A percentile compares a stretch with the other conserved stretches of the same genome.
phyloP scores from a whole-genome alignment of 2,797 vertebrate genomes.

The Macrochelys suwanniensis region DNA sequence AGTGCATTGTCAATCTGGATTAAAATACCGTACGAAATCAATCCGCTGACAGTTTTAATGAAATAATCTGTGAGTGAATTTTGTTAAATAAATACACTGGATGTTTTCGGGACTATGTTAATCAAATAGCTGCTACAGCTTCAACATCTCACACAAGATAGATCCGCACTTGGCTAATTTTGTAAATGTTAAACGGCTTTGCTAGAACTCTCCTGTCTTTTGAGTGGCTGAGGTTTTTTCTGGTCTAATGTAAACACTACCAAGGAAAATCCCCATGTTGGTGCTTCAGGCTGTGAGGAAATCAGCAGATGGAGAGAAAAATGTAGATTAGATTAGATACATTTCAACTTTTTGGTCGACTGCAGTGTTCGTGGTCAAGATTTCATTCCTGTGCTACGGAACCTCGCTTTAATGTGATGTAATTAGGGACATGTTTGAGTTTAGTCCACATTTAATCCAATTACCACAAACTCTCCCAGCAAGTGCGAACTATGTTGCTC shows the following conservation, averaged over 20 bases:
- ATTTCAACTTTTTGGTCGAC: slow-evolving; percentile 13
- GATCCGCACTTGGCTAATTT: slow-evolving; percentile 43
- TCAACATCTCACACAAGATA: not conserved
- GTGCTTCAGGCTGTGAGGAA: slow-evolving; percentile 62
- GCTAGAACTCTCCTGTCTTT: slow-evolving; percentile 43
- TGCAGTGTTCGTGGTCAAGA: not conserved
- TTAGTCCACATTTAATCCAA: slow-evolving; percentile 52
- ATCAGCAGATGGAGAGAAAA: slow-evolving; percentile 64
- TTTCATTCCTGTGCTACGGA: slow-evolving; percentile 47
- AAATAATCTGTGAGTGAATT: slow-evolving; percentile 48
- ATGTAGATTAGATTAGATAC: slow-evolving; percentile 50
- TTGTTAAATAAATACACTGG: slow-evolving; percentile 33
- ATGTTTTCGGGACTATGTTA: not conserved
- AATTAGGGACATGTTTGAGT: slow-evolving; percentile 74
- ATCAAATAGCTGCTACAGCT: slow-evolving; percentile 26
- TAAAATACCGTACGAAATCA: slow-evolving; percentile 7
- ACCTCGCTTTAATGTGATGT: slow-evolving; percentile 48
- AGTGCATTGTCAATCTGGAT: slow-evolving; percentile 16
- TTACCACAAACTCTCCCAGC: slow-evolving; percentile 55
- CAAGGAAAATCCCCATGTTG: slow-evolving; percentile 62
- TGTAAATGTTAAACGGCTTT: slow-evolving; percentile 39
- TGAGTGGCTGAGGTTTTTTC: slow-evolving; percentile 50
- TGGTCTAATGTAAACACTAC: slow-evolving; percentile 62
- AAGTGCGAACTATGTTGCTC: slow-evolving; percentile 54
- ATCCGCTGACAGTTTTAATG: slow-evolving; percentile 31